Conservation (phyloP, 1,140 invertebrate species). For the Leptinotarsa lineolata region DNA sequence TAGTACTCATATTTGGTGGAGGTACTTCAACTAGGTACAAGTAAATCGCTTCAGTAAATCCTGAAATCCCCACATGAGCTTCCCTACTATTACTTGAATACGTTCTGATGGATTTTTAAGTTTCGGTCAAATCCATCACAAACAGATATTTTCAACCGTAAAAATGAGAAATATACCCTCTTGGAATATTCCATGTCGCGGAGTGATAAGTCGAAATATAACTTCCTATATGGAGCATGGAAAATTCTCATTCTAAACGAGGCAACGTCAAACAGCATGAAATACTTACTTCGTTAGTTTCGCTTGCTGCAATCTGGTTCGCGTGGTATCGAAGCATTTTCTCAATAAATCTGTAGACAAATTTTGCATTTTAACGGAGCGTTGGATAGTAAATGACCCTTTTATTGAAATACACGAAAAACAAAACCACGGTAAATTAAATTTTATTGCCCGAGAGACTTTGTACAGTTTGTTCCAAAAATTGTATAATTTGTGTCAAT, state of each 20-base stretch:
- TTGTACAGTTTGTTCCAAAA: too few species aligned
- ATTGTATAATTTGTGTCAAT: too few species aligned
- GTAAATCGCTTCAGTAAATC: too few species aligned
- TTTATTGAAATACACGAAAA: background rate
- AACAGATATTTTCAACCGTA: too few species aligned
- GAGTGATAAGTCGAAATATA: constrained; percentile 2
- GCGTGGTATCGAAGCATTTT: constrained; percentile 11
- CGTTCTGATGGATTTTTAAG: too few species aligned
- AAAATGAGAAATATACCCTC: too few species aligned
- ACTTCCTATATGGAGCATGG: constrained; percentile 6
- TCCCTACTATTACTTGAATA: too few species aligned
- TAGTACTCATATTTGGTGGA: too few species aligned
- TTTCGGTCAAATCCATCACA: too few species aligned
- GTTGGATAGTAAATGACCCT: constrained; percentile 9
- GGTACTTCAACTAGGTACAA: too few species aligned
- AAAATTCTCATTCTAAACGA: background rate
- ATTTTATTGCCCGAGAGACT: background rate
- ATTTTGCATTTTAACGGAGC: constrained; percentile 14
- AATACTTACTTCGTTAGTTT: constrained; percentile 10
- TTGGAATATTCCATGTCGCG: too few species aligned
- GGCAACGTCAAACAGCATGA: constrained; percentile 4
- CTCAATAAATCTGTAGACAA: constrained; percentile 15
- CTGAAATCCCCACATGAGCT: too few species aligned
- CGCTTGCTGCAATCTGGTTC: background rate
- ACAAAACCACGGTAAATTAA: background rate